These are phyloP conservation scores for Mya arenaria DNA, from an alignment of 1,140 invertebrate genomes.

Conservation along the genomic window DNA sequence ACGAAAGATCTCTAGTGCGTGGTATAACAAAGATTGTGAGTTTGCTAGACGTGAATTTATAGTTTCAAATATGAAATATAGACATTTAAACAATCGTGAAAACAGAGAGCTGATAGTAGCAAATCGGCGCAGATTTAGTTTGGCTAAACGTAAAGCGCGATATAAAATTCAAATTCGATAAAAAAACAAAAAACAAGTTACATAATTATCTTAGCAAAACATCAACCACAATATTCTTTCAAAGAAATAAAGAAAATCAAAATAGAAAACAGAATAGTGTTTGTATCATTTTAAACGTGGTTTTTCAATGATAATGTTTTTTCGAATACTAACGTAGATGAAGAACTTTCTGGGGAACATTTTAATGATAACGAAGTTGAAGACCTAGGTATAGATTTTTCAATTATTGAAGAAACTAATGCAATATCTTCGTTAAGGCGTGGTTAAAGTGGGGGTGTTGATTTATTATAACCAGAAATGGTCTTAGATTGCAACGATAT, in stretches of 20 bases:
- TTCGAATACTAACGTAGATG: neutral
- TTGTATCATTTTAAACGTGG: neutral
- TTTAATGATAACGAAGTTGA: neutral
- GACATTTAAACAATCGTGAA: neutral
- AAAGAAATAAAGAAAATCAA: conserved; percentile 3
- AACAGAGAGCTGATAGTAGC: neutral
- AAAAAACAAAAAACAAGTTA: conserved; percentile 17
- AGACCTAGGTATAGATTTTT: neutral
- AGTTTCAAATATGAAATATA: neutral
- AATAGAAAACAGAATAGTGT: neutral
- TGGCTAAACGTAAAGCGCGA: neutral
- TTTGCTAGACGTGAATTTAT: neutral
- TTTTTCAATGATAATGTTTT: neutral
- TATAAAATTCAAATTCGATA: neutral
- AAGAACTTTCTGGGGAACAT: neutral
- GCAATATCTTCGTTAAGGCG: neutral
- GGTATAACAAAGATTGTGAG: neutral
- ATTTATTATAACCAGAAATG: neutral
- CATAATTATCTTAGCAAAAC: too few relatives aligned
- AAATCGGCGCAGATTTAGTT: neutral
- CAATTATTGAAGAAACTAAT: neutral
- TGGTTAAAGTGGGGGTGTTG: neutral
- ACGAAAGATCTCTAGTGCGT: neutral
- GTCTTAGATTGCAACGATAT: neutral
- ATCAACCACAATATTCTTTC: neutral